Base-by-base conservation (phyloP, 2,888 invertebrate species). In the Leuctra nigra region DNA sequence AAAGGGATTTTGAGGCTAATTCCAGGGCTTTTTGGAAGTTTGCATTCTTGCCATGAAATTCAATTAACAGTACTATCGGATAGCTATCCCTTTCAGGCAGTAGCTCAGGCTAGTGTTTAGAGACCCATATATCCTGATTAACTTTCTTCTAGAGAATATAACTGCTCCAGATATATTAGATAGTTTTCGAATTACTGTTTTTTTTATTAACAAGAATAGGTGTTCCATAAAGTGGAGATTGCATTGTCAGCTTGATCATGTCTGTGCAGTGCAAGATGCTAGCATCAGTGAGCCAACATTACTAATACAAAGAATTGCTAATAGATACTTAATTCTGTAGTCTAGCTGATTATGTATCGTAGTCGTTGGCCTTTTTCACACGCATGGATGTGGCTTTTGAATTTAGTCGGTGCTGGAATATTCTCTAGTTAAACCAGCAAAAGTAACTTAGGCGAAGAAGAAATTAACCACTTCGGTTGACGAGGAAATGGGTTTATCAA, bases 191-290 rank as follows among this genome's bases (percentile, higher is more conserved):
- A 53, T 53, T 29, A 29, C 44, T 25, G 52, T 55, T 59, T 44
- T 48, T 46, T 47, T n/a, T 23, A 47, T 24, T 56, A 50, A 58
- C 56, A 54, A 60, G 61, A 57, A 53, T 59, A 59, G 61, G 61
- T 61, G 59, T 54, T 61, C 60, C 61, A 61, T 61, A 61, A 61
- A 61, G 61, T 61, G 61, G 59, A 44, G 24, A 33, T 18, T 39
- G 39, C 16, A 39, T 16, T 7, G 20, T 20, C 39, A 39, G 18
- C 39, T 39, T 11, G 14, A 16, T 20, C 16, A 39, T 20, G 6
- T 18, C 16, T 39, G 39, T 39, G 39, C 16, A 2, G 20, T 18
- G 20, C 13, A 18, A 39, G 39, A 14, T 39, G 39, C 16, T 39
- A 39, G 20, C 18, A 2, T 4, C 7, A 14, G 14, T 39, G 39